Conservation (phyloP, 2,888 invertebrate genomes). For the Sussaba pulchella region DNA sequence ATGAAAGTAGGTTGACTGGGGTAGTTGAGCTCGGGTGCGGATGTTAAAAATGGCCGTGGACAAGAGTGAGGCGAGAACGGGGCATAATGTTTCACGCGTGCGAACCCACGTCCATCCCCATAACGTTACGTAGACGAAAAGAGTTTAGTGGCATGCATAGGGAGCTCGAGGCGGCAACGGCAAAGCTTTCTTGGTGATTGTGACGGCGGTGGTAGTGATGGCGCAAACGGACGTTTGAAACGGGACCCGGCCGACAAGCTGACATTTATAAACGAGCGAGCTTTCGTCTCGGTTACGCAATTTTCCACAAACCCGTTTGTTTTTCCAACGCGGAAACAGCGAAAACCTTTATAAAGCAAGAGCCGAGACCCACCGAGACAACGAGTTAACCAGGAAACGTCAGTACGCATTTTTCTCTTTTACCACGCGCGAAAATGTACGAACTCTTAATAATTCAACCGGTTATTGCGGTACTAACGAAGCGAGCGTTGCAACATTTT, state of each 20-base stretch:
- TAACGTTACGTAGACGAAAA: conserved; percentile 17
- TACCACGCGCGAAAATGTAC: conserved; percentile 19
- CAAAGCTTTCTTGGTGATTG: not conserved
- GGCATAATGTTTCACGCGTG: conserved; percentile 54
- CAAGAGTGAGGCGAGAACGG: conserved; percentile 49
- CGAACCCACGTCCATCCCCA: conserved; percentile 44
- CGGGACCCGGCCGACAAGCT: conserved; percentile 52
- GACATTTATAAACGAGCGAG: conserved; percentile 68
- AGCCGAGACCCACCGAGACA: conserved; percentile 25
- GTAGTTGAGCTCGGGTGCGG: conserved; percentile 15
- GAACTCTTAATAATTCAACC: conserved; percentile 40
- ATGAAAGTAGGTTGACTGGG: not conserved
- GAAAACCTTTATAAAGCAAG: conserved; percentile 56
- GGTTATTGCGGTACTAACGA: conserved; percentile 50
- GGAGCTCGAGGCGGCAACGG: not conserved
- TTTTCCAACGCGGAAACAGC: conserved; percentile 24
- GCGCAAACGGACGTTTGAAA: conserved; percentile 21
- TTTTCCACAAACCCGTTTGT: conserved; percentile 50
- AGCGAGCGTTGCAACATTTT: conserved; percentile 1
- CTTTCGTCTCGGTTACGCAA: conserved; percentile 64
- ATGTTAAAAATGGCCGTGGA: conserved; percentile 36
- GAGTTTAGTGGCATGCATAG: conserved; percentile 24
- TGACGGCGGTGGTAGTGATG: conserved; percentile 3
- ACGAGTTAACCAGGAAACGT: conserved; percentile 18
- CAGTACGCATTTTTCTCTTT: conserved; percentile 26